Base-by-base conservation (phyloP, 2,888 invertebrate genomes). In the Bombylius discolor region DNA sequence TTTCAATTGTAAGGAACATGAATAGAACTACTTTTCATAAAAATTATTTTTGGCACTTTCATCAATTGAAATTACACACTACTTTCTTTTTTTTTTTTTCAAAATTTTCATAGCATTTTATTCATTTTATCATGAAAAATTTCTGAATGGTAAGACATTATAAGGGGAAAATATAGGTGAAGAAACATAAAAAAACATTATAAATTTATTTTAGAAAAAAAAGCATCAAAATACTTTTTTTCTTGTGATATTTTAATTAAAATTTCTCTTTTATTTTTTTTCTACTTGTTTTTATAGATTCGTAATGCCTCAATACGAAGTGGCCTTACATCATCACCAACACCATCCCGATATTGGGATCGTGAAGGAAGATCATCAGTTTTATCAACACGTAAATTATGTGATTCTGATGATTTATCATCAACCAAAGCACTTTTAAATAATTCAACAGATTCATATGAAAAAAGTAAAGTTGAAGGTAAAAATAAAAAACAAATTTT, bases 291-390 rank as follows among this genome's bases (percentile, higher is more conserved):
- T 49, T 53, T 45, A 48, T 62, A 67, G 71, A 62, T 69, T 65
- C 64, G 72, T 62, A 67, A 64, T 63, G 63, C 66, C 47, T 62
- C 69, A 53, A 59, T 61, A 49, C 64, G 73, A 57, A 69, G 66
- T 57, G 67, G 67, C 58, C 63, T 73, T 62, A 71, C 74, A 56
- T 66, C 72, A 54, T 72, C 74, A 55, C 70, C 74, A 23, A 68
- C 70, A 44, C 63, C 70, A 53, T 66, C 67, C 33, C 69, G 72
- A 49, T 68, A 70, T 58, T 71, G 68, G 68, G 74, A 74, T 56
- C 69, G 74, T 55, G 74, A 74, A 32, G 64, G 66, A 59, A 62
- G 65, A 61, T 68, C n/a, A 59, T 59, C 56, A 58, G 61, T 55
- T 64, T 64, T 64, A 57, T 59, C 49, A 14, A 56, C 45, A 33